phyloP scores from a whole-genome alignment of 2,888 invertebrate species.

The Lithophane socia region DNA sequence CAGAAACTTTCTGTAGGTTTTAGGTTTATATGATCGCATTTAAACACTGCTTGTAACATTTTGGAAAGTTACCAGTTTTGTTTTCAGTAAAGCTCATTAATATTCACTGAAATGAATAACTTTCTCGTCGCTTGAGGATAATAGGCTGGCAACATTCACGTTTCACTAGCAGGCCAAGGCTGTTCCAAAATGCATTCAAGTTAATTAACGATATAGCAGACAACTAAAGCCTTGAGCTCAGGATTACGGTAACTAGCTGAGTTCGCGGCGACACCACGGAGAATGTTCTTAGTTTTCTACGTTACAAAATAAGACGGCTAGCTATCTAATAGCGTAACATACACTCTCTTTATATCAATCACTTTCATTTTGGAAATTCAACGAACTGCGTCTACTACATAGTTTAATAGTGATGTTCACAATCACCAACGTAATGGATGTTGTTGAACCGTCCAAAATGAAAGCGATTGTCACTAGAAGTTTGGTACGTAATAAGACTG shows the following conservation, averaged over 20 bases:
- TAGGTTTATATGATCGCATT: background rate
- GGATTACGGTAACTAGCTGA: constrained; percentile 21
- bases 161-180: constrained; percentile 56
- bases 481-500: background rate
- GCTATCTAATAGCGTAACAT: background rate
- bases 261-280: background rate
- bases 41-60: constrained; percentile 39
- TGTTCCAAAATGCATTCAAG: constrained; percentile 50
- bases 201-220: constrained; percentile 40
- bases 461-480: background rate
- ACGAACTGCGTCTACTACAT: background rate
- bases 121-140: constrained; percentile 57
- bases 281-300: constrained; percentile 17
- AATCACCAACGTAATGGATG: background rate
- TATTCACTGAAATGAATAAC: constrained; percentile 63
- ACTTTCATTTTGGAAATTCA: background rate
- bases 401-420: background rate
- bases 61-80: constrained; percentile 60
- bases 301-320: constrained; percentile 2
- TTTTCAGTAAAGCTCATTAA: constrained; percentile 62
- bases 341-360: background rate
- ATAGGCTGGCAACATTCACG: constrained; percentile 53
- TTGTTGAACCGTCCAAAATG: background rate
- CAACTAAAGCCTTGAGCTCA: constrained; percentile 47
- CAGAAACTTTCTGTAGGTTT: constrained; percentile 5